phyloP scores from a whole-genome alignment of 2,888 invertebrate species.

The Glomeris marginata region DNA sequence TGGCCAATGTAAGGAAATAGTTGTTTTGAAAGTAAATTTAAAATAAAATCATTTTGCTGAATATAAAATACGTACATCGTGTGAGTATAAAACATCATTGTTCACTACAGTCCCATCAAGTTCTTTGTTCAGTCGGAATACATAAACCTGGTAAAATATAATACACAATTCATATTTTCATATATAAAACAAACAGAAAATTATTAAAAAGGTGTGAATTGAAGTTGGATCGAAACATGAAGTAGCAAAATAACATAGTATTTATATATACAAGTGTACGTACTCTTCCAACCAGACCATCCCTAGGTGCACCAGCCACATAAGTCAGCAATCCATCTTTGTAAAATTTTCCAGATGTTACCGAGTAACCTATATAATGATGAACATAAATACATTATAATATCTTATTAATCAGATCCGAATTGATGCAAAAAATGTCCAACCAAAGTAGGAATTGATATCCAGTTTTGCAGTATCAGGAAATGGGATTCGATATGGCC shows the following conservation, averaged over 20 bases:
- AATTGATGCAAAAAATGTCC: constrained; percentile 25
- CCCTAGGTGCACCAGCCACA: constrained; percentile 41
- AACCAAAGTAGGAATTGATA: constrained; percentile 26
- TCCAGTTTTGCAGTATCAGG: constrained; percentile 4
- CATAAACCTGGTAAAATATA: constrained; percentile 7
- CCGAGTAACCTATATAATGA: constrained; percentile 25
- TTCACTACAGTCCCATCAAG: background rate
- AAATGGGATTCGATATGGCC: constrained; percentile 1
- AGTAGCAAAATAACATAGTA: constrained; percentile 23
- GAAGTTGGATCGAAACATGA: too few relatives aligned
- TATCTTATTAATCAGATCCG: too few relatives aligned
- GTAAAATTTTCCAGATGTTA: constrained; percentile 26
- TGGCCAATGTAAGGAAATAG: background rate
- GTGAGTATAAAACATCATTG: background rate
- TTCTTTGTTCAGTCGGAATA: constrained; percentile 29
- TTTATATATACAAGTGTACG: background rate
- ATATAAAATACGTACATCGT: constrained; percentile 2
- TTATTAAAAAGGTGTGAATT: too few relatives aligned
- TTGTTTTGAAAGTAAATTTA: background rate
- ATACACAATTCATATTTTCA: too few relatives aligned
- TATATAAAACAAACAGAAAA: too few relatives aligned
- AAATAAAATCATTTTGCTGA: background rate
- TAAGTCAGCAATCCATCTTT: constrained; percentile 29
- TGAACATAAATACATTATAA: too few relatives aligned
- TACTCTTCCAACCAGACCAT: constrained; percentile 25